These are phyloP conservation scores for Seladonia tumulorum DNA, from an alignment of 2,888 invertebrate genomes.

Conservation along the genomic window DNA sequence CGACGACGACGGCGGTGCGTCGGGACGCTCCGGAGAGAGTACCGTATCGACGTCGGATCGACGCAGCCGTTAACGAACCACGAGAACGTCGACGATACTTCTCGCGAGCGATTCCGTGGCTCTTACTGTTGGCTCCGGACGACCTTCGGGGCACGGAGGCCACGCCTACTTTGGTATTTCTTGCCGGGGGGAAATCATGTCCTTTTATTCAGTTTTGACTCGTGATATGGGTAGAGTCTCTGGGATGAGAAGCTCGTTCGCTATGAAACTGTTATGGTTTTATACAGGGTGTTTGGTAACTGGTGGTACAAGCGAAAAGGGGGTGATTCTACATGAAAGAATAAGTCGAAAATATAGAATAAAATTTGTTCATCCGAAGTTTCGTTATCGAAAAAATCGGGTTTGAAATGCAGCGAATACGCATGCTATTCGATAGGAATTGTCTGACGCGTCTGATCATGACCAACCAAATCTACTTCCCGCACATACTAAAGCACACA, in stretches of 20 bases:
- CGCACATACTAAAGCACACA: no score
- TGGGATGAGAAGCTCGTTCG: background rate
- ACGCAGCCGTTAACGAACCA: background rate
- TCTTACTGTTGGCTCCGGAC: background rate
- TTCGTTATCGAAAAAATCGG: no score
- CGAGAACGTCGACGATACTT: background rate
- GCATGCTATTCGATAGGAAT: no score
- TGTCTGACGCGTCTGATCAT: no score
- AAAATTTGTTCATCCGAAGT: no score
- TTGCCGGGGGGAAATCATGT: background rate
- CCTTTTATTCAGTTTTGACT: background rate
- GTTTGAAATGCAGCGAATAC: no score
- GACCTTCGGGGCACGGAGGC: background rate
- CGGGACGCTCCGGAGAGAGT: background rate
- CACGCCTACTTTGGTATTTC: background rate
- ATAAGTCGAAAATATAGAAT: no score
- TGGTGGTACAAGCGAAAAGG: no score
- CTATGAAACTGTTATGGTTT: background rate
- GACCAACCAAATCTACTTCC: no score
- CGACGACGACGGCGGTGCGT: slow-evolving; percentile 30
- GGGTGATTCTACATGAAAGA: no score
- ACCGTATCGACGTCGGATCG: slow-evolving; percentile 3
- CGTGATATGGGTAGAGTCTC: background rate
- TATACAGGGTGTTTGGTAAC: no score
- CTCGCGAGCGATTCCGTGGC: background rate